These are phyloP conservation scores for Strongylocentrotus purpuratus DNA, from an alignment of 35 echinoderm and acorn worm genomes.

Conservation along the genomic window DNA sequence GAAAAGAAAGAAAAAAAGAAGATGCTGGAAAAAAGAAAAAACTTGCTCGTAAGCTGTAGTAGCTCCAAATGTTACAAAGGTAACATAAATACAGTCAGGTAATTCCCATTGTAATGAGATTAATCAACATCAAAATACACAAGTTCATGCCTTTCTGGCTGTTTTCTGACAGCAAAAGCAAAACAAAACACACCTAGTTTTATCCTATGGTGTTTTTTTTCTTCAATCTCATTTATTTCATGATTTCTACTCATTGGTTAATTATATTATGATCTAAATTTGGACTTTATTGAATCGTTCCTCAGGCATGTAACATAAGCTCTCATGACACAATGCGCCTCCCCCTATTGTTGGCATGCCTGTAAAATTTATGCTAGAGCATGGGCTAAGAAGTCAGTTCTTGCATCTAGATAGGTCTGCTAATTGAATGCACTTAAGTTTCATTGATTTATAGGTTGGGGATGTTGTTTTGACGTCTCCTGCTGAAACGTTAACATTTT, in stretches of 20 bases:
- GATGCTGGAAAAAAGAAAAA: too few species aligned
- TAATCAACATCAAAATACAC: not conserved
- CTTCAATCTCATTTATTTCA: not conserved
- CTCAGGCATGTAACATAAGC: not conserved
- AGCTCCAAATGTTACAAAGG: too few species aligned
- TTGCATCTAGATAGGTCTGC: not conserved
- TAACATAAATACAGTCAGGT: too few species aligned
- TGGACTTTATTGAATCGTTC: not conserved
- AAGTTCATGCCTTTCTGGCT: not conserved
- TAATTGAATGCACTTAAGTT: conserved; percentile 19
- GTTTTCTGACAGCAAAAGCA: not conserved
- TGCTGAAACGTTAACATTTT: conserved; percentile 13
- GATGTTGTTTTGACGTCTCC: not conserved
- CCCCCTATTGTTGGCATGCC: not conserved
- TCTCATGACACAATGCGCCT: not conserved
- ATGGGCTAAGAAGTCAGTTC: not conserved
- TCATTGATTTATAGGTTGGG: conserved; percentile 17
- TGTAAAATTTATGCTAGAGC: not conserved
- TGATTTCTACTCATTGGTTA: not conserved
- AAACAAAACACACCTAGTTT: not conserved
- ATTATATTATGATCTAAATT: not conserved
- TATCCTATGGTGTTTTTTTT: not conserved
- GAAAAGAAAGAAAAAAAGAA: too few species aligned
- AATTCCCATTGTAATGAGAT: too few species aligned
- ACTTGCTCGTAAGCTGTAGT: too few species aligned